These are phyloP conservation scores for Drosophila bipectinata DNA, from an alignment of 1,140 invertebrate genomes.

Conservation along the genomic window DNA sequence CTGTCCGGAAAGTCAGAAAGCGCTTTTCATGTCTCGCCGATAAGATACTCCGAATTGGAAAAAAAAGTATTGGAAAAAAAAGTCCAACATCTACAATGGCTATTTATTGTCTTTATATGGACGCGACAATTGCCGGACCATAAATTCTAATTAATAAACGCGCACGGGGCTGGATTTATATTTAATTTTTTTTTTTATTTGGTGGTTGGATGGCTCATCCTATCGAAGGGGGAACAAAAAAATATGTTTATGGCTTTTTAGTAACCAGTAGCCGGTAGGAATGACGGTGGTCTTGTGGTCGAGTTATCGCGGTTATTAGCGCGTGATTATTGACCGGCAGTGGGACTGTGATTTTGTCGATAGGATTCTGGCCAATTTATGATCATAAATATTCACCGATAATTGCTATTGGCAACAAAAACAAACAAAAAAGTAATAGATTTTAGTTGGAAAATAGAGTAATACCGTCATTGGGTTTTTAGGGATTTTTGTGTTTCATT, in stretches of 20 bases:
- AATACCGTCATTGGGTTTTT: constrained; percentile 2
- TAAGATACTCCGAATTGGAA: too few species aligned
- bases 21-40: constrained; percentile 24
- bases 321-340: constrained; percentile 63
- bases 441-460: constrained; percentile 1
- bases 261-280: background rate
- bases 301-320: constrained; percentile 66
- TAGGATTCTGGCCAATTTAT: constrained; percentile 10
- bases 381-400: constrained; percentile 57
- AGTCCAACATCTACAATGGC: constrained; percentile 53
- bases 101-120: constrained; percentile 71
- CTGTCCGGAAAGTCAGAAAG: constrained; percentile 12
- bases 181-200: constrained; percentile 1
- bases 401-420: background rate
- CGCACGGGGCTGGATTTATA: constrained; percentile 16
- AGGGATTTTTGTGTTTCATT: background rate
- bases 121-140: constrained; percentile 46
- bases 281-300: constrained; percentile 12
- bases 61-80: constrained; percentile 1
- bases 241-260: background rate
- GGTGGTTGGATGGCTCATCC: constrained; percentile 27
- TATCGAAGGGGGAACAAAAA: constrained; percentile 20
- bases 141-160: constrained; percentile 81
- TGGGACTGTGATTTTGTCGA: constrained; percentile 53
- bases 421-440: background rate